Base-by-base conservation (phyloP, 2,888 invertebrate species). In the Sceliomorpha sp. region DNA sequence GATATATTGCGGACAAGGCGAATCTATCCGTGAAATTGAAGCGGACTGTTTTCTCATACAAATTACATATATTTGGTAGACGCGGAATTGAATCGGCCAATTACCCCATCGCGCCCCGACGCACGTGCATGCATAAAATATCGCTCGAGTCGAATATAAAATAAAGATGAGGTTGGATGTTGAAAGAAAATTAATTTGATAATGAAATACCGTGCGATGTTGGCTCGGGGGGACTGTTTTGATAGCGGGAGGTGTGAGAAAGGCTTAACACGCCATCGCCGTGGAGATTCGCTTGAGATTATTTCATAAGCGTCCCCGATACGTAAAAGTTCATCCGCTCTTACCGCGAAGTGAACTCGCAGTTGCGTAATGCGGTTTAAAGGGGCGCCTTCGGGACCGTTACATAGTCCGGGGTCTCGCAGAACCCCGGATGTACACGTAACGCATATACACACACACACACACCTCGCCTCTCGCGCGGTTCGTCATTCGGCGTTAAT, bases 231-330 rank as follows among this genome's bases (percentile, higher is more conserved):
- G 59, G 69, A 44, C 58, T 42, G 48, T 58, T 67, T 40, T 50
- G 67, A 63, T 62, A 51, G 67, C 53, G 34, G 40, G 31, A 74
- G 75, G 68, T 71, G 72, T 73, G 72, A 74, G 72, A 60, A 70
- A 72, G 77, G 77, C 74, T 75, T 74, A 76, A 76, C 70, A 71
- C 53, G 58, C 58, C 58, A 58, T 64, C 56, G 58, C 62, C 53
- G 56, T 50, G 63, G 70, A 73, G 77, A 79, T 79, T 75, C 76
- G 72, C 73, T 48, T 55, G 70, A 75, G 76, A 83, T 84, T 83
- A 83, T 84, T 84, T 84, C 84, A 81, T 80, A 84, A 84, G 81
- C 81, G 79, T 83, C 79, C 83, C 74, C 83, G 79, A 82, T 84
- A 80, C 77, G 82, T 83, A 84, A 84, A 84, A 84, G 83, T 82